phyloP scores from a whole-genome alignment of 1,140 invertebrate species.

The Sinonovacula constricta region DNA sequence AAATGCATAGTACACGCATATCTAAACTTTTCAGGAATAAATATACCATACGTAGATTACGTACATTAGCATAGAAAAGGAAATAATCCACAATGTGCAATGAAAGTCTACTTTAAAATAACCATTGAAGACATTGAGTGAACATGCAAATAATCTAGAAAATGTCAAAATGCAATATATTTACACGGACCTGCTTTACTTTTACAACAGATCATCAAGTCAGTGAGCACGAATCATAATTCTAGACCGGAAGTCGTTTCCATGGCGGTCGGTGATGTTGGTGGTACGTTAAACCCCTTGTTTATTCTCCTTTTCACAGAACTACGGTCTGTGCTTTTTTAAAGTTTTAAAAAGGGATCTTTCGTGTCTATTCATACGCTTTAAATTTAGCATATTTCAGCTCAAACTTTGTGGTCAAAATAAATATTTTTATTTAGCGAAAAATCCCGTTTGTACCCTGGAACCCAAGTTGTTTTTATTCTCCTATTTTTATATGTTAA shows the following conservation, averaged over 20 bases:
- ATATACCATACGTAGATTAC: background rate
- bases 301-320: too few relatives aligned
- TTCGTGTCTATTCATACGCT: too few relatives aligned
- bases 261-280: constrained; percentile 22
- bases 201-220: constrained; percentile 29
- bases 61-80: background rate
- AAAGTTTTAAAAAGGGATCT: too few relatives aligned
- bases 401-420: too few relatives aligned
- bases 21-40: background rate
- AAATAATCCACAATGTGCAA: background rate
- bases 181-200: background rate
- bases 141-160: background rate
- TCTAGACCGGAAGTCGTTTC: constrained; percentile 14
- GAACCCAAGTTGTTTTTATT: too few relatives aligned
- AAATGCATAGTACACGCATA: too few relatives aligned
- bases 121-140: background rate
- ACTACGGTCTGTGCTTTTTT: too few relatives aligned
- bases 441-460: too few relatives aligned
- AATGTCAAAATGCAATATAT: background rate
- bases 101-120: background rate
- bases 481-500: too few relatives aligned
- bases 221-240: background rate
- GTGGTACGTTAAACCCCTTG: too few relatives aligned
- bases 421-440: too few relatives aligned
- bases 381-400: too few relatives aligned